These are phyloP conservation scores for Gallinago stenura DNA, from an alignment of 2,797 vertebrate species.

Conservation along the genomic window DNA sequence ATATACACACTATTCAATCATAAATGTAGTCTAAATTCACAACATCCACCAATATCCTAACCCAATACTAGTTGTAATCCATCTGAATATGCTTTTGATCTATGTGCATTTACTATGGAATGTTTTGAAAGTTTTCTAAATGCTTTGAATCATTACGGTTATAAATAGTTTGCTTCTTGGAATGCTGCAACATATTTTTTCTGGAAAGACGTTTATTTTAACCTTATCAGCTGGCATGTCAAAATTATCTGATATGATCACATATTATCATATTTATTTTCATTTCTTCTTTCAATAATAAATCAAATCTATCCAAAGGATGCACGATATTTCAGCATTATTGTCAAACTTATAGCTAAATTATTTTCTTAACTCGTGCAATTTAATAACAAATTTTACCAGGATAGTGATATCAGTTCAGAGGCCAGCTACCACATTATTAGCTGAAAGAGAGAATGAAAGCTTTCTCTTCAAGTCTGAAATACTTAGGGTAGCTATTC, in stretches of 20 bases:
- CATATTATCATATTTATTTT: not conserved
- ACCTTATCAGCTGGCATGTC: not conserved
- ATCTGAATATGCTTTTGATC: not conserved
- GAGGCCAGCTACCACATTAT: not conserved
- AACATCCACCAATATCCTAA: not conserved
- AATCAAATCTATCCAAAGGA: conserved; percentile 51
- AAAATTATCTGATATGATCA: not conserved
- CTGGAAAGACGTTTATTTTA: not conserved
- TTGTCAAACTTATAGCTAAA: conserved; percentile 57
- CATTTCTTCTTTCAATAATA: conserved; percentile 48
- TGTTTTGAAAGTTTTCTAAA: not conserved
- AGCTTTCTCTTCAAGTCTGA: not conserved
- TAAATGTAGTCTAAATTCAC: not conserved
- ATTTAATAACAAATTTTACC: conserved; percentile 38
- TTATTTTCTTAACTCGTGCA: conserved; percentile 53
- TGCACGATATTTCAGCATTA: conserved; percentile 16
- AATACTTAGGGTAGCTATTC: not conserved
- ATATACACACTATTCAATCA: not conserved
- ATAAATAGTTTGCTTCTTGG: not conserved
- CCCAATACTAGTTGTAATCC: not conserved
- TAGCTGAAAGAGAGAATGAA: not conserved
- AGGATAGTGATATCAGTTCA: not conserved
- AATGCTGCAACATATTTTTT: not conserved
- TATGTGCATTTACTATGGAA: not conserved
- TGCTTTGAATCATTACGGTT: not conserved